Evolutionary conservation across 2,797 vertebrate genomes (phyloP).

Genomic region (Clarias platycephalus): DNA sequence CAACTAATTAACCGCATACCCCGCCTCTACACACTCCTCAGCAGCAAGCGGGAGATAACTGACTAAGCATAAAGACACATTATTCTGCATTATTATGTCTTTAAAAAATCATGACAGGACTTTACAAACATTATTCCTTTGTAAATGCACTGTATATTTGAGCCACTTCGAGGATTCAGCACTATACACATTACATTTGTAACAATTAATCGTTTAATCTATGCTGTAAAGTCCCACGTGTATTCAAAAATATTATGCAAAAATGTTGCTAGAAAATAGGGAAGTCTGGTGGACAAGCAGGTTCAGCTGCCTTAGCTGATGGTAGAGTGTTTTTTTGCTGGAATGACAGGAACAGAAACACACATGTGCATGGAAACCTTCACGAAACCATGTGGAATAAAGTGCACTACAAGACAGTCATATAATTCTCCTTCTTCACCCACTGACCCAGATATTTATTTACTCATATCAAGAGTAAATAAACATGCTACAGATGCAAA

Average conservation of each 20-base stretch:
- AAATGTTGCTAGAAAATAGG: not conserved
- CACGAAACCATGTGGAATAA: not conserved
- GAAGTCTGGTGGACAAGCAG: not conserved
- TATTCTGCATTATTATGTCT: not conserved
- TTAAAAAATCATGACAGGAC: not conserved
- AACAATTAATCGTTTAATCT: not conserved
- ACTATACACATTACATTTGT: not conserved
- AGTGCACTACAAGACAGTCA: not conserved
- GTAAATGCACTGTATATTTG: not conserved
- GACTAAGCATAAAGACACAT: not conserved
- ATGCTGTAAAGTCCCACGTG: not conserved
- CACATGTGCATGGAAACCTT: not conserved
- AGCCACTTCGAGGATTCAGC: not conserved
- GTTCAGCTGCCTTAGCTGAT: not conserved
- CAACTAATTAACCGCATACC: constrained; percentile 3
- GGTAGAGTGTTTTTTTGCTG: not conserved
- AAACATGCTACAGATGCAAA: not conserved
- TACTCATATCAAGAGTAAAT: not conserved
- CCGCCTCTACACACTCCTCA: not conserved
- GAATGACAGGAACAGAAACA: not conserved
- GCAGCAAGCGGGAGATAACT: not conserved
- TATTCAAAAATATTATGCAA: not conserved
- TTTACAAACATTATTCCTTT: not conserved
- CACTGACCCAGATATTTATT: not conserved
- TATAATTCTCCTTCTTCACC: not conserved